Percentiles rank a stretch among this genome's conserved stretches.
Conservation (phyloP, 2,797 vertebrate genomes). For the Chanos chanos region DNA sequence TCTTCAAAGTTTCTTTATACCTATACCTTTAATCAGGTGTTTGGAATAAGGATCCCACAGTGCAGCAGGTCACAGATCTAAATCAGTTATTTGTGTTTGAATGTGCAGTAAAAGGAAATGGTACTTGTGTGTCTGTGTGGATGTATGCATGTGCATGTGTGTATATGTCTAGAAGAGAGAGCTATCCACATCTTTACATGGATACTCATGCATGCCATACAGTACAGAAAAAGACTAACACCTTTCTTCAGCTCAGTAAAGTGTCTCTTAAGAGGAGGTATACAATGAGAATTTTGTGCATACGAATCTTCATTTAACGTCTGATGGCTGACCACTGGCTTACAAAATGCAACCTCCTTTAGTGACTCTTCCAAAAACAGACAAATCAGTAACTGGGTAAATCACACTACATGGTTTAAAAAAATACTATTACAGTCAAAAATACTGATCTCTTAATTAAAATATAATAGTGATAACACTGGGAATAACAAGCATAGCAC, state of each 20-base stretch:
- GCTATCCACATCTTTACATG: constrained; percentile 23
- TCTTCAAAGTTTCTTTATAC: constrained; percentile 37
- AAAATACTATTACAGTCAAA: constrained; percentile 37
- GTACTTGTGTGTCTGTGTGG: background rate
- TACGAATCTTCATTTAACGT: constrained; percentile 18
- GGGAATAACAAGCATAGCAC: constrained; percentile 35
- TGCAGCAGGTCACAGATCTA: constrained; percentile 51
- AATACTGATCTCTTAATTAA: constrained; percentile 32
- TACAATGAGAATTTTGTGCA: constrained; percentile 29
- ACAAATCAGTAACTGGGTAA: constrained; percentile 36
- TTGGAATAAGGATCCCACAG: constrained; percentile 43
- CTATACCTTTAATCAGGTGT: constrained; percentile 17
- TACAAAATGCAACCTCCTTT: constrained; percentile 21
- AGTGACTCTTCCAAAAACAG: constrained; percentile 26
- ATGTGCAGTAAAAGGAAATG: background rate
- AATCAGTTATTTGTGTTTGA: constrained; percentile 30
- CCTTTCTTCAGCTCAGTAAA: constrained; percentile 32
- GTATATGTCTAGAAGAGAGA: constrained; percentile 21
- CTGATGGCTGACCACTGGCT: constrained; percentile 32
- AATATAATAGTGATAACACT: constrained; percentile 30
- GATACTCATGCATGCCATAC: constrained; percentile 37
- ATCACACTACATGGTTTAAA: constrained; percentile 28
- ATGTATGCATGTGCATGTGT: constrained; percentile 15
- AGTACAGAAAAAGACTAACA: constrained; percentile 30
- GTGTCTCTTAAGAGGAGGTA: constrained; percentile 41